Percentiles rank a stretch among this genome's conserved stretches.
These are phyloP conservation scores for Daboia siamensis DNA, from an alignment of 2,113 vertebrate species.

Conservation along the genomic window DNA sequence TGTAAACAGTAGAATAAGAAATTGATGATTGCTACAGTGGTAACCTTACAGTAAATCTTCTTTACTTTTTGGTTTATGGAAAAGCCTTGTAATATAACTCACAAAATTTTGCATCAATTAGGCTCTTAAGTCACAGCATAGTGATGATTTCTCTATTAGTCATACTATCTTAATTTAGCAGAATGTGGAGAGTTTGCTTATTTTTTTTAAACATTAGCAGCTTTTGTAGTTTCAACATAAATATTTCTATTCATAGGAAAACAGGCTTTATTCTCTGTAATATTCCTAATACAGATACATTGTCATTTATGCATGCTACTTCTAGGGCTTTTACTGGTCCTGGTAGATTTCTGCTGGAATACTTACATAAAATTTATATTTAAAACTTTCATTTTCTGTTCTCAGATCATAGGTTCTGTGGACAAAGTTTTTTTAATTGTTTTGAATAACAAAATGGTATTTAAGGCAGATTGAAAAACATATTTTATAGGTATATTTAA, in stretches of 20 bases:
- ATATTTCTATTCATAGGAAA: not conserved
- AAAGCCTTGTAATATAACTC: not conserved
- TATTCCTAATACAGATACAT: not conserved
- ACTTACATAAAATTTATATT: not conserved
- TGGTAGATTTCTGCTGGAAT: not conserved
- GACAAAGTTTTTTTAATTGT: not conserved
- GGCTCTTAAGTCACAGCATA: not conserved
- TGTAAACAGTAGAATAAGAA: not conserved
- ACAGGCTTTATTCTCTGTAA: not conserved
- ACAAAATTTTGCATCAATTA: not conserved
- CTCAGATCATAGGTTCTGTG: not conserved
- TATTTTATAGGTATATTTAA: not conserved
- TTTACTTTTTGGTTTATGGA: not conserved
- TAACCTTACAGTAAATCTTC: not conserved
- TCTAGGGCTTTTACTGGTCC: not conserved
- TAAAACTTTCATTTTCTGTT: conserved; percentile 10
- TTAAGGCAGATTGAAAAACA: not conserved
- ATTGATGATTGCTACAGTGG: not conserved
- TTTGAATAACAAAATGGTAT: not conserved
- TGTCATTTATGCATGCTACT: not conserved
- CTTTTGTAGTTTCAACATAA: not conserved
- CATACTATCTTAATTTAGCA: not conserved
- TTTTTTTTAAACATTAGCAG: not conserved
- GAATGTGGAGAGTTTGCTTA: not conserved
- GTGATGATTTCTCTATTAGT: not conserved